Percentiles rank a stretch among this genome's conserved stretches.
phyloP scores from a whole-genome alignment of 2,888 invertebrate species.

The Tillus elongatus region DNA sequence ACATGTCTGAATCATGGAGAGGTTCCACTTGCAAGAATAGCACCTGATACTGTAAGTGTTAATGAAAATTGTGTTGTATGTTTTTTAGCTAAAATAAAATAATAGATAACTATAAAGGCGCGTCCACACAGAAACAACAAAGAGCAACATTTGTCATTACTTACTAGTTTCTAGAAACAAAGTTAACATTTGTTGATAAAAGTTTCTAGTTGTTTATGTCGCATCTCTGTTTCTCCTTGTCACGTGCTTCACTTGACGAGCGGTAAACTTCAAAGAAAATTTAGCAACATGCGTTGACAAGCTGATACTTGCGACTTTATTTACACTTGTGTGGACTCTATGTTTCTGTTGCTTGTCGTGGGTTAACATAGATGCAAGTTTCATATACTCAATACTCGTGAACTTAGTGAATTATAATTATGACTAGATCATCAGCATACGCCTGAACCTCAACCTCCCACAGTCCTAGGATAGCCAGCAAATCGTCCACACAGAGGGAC shows the following conservation, averaged over 20 bases:
- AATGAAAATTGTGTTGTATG: constrained; percentile 6
- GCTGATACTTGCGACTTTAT: constrained; percentile 2
- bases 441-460: too few relatives aligned
- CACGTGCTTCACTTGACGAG: constrained; percentile 4
- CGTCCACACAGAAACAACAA: constrained; percentile 7
- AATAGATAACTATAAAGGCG: constrained; percentile 3
- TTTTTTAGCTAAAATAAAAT: too few relatives aligned
- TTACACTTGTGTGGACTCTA: constrained; percentile 1
- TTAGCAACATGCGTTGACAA: constrained; percentile 3
- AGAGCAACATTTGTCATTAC: not conserved
- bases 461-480: too few relatives aligned
- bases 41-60: constrained; percentile 75
- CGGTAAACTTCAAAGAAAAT: constrained; percentile 3
- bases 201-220: constrained; percentile 6
- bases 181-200: not conserved
- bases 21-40: constrained; percentile 66
- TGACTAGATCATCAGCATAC: too few relatives aligned
- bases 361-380: too few relatives aligned
- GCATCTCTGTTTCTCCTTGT: constrained; percentile 3
- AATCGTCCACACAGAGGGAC: too few relatives aligned
- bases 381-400: not conserved
- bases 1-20: constrained; percentile 75
- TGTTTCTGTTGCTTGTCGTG: too few relatives aligned
- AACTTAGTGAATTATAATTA: constrained; percentile 3
- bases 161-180: constrained; percentile 5